Conservation (phyloP, 2,113 vertebrate species). For the Menura novaehollandiae region DNA sequence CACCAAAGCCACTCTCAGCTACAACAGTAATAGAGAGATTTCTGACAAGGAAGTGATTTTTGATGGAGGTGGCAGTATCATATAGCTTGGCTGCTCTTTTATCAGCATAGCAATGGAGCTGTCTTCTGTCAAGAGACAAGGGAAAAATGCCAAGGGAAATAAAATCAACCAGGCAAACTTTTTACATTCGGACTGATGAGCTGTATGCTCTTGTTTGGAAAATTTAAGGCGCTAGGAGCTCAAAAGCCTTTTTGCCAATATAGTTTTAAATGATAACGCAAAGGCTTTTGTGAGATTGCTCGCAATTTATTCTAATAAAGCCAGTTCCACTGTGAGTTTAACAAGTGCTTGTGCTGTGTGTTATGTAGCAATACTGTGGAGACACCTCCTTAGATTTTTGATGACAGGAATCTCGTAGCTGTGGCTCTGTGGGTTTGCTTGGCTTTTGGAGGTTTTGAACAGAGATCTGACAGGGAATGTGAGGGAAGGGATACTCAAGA, state of each 20-base stretch:
- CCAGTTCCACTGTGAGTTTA: neutral
- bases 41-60: conserved; percentile 15
- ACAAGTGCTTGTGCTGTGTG: neutral
- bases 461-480: neutral
- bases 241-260: neutral
- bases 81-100: neutral
- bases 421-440: neutral
- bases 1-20: neutral
- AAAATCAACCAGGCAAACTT: conserved; percentile 23
- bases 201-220: neutral
- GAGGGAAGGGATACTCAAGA: neutral
- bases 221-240: conserved; percentile 1
- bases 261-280: conserved; percentile 16
- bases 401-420: neutral
- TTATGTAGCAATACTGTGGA: neutral
- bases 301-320: conserved; percentile 26
- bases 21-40: neutral
- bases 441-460: neutral
- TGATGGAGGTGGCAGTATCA: conserved; percentile 9
- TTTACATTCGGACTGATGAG: neutral
- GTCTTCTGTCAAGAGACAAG: neutral
- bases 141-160: conserved; percentile 39
- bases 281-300: conserved; percentile 9
- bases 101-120: conserved; percentile 9
- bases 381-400: neutral